Base-by-base conservation (phyloP, 2,113 vertebrate genomes). In the Ochotona princeps region DNA sequence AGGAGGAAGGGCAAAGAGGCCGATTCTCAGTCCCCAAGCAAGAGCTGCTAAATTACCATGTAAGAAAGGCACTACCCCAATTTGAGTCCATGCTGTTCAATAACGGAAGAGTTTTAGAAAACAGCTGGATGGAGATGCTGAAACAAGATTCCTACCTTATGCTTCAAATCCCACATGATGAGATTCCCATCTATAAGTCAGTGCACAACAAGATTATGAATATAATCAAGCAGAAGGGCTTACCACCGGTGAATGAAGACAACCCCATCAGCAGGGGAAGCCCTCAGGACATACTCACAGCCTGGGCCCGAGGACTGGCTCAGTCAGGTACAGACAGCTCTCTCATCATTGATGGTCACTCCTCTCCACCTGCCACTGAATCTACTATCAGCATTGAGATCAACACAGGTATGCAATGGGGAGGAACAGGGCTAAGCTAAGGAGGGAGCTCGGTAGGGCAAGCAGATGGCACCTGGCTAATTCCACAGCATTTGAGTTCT, bases 231-330 rank as follows among this genome's bases (percentile, higher is more conserved):
- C 85, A 25, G 61, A 94, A 90, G 0, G 97, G 93, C 17, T 87
- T 98, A 44, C 98, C 98, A 7, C 93, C 96, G 57, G 97, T 98
- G 78, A 96, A 83, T 83, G 28, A 97, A 1, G 63, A 61, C 0
- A 84, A 89, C 57, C 97, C 98, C 10, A 93, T 98, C 12, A 38
- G 15, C 13, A 93, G 84, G 0, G 93, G 3, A 66, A 95, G 97
- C 80, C 96, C 95, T 87, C 97, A 97, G 83, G 98, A 96, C 28
- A 69, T 98, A 1, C 96, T 99, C 35, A 97, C 98, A 54, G 90
- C 18, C 38, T 47, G 99, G 80, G 97, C 92, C 5, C 0, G 93
- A 7, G 95, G 98, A 63, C 15, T 98, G 28, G 97, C 95, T 2
- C 2, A 98, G 20, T 96, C 72, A 7, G 98, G 98, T 98, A 96